Base-by-base conservation (phyloP, 2,113 vertebrate genomes). In the Trachemys scripta region DNA sequence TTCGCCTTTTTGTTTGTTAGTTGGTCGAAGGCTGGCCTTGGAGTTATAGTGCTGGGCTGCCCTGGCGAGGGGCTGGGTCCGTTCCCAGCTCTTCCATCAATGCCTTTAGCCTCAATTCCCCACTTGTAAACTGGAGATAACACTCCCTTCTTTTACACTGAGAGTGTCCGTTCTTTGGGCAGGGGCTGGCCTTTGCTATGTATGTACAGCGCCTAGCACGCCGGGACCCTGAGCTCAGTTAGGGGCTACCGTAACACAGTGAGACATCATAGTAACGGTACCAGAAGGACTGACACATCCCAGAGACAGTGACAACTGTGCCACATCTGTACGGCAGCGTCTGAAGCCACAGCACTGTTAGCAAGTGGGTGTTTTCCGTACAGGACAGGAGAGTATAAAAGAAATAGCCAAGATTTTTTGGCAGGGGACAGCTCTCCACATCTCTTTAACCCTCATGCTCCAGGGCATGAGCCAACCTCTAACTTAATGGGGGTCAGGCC, bases 1-100 rank as follows among this genome's bases (percentile, higher is more conserved):
- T 72, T 38, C 9, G 2, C 35, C 65, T 72, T 20, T 35, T 72
- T 9, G 0, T 22, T 1, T 10, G n/a, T 19, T 9, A 20, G 8
- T n/a, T 16, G 20, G 17, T 5, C 17, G 4, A 72, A 20, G 65
- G 65, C 65, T 72, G 35, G 35, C 19, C 65, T 69, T n/a, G 65
- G 35, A 1, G 4, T 19, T 10, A n/a, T 5, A 22, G 65, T 19
- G 35, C 62, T 35, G 65, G 65, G 65, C 17, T 69, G 29, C 14
- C 59, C 13, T 65, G 62, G 14, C 6, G 14, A 69, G 35, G 65
- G n/a, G 19, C 65, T 20, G 65, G 4, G 19, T 5, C n/a, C 8
- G 1, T 72, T 72, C 65, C 65, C 65, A 69, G 17, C 65, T 69
- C 65, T n/a, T 69, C 65, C 35, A 9, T 19, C 35, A 8, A 19